Conservation (phyloP, 2,888 invertebrate genomes). For the Mythimna impura region DNA sequence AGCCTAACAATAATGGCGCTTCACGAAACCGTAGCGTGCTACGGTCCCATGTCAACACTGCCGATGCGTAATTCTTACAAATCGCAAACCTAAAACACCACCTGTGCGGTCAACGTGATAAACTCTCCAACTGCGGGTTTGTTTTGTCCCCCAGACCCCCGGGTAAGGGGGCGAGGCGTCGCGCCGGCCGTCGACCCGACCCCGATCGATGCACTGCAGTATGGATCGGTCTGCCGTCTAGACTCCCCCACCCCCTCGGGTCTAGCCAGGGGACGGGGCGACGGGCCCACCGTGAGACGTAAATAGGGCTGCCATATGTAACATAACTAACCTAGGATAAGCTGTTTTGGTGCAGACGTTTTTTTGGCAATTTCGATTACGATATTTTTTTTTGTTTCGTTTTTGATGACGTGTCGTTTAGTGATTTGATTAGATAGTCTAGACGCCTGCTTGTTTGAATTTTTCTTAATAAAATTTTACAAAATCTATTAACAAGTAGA, state of each 20-base stretch:
- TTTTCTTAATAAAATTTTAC: neutral
- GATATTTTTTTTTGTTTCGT: neutral
- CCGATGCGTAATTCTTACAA: slow-evolving; percentile 65
- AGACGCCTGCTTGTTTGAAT: neutral
- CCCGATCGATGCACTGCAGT: slow-evolving; percentile 87
- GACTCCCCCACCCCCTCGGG: slow-evolving; percentile 74
- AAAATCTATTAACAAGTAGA: neutral
- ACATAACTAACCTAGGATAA: slow-evolving; percentile 70
- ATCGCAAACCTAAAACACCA: slow-evolving; percentile 69
- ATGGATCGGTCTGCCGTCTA: slow-evolving; percentile 89
- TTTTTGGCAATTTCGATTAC: slow-evolving; percentile 30
- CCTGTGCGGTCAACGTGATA: slow-evolving; percentile 82
- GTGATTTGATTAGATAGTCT: neutral
- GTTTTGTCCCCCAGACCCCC: slow-evolving; percentile 79
- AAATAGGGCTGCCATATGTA: slow-evolving; percentile 65
- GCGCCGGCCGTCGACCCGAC: slow-evolving; percentile 78
- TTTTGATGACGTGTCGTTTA: neutral
- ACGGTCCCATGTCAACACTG: slow-evolving; percentile 32
- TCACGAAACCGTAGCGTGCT: slow-evolving; percentile 15
- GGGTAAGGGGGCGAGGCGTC: slow-evolving; percentile 69
- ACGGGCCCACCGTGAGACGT: slow-evolving; percentile 64
- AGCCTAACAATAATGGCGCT: neutral
- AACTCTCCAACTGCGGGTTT: slow-evolving; percentile 73
- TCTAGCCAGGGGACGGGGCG: slow-evolving; percentile 47
- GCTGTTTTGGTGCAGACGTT: slow-evolving; percentile 40